Evolutionary conservation across 1,140 invertebrate genomes (phyloP).

Genomic region (Anastrepha obliqua): DNA sequence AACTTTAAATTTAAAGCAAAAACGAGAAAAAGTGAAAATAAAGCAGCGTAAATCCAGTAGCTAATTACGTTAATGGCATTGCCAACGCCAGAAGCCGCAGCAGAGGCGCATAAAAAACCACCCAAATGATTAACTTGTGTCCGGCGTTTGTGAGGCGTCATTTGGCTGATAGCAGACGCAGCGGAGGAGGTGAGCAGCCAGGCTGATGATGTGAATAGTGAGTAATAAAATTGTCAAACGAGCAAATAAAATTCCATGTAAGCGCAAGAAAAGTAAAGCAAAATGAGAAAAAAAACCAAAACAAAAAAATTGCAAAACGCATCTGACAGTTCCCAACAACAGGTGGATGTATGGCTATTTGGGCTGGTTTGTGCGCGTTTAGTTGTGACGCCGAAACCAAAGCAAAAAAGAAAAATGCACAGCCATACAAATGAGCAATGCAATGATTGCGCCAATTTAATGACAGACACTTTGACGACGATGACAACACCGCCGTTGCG

Average conservation of each 20-base stretch:
- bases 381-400: not conserved
- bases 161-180: not conserved
- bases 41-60: constrained; percentile 36
- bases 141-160: not conserved
- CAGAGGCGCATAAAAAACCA: not conserved
- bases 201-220: constrained; percentile 14
- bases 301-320: not conserved
- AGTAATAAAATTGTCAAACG: constrained; percentile 23
- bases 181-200: too few relatives aligned
- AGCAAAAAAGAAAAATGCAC: not conserved
- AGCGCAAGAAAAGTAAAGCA: not conserved
- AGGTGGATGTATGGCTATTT: constrained; percentile 11
- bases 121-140: constrained; percentile 41
- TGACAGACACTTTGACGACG: constrained; percentile 39
- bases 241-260: not conserved
- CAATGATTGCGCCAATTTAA: constrained; percentile 52
- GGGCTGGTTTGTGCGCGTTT: not conserved
- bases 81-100: constrained; percentile 17
- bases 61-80: constrained; percentile 50
- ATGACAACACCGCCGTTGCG: not conserved
- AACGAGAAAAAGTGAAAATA: not conserved
- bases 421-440: constrained; percentile 38
- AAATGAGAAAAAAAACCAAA: not conserved
- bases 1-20: not conserved
- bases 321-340: constrained; percentile 23